Evolutionary conservation across 2,113 vertebrate species (phyloP), one percentile per base, ranked within the genome.

Genomic region (Corythoichthys intestinalis): DNA sequence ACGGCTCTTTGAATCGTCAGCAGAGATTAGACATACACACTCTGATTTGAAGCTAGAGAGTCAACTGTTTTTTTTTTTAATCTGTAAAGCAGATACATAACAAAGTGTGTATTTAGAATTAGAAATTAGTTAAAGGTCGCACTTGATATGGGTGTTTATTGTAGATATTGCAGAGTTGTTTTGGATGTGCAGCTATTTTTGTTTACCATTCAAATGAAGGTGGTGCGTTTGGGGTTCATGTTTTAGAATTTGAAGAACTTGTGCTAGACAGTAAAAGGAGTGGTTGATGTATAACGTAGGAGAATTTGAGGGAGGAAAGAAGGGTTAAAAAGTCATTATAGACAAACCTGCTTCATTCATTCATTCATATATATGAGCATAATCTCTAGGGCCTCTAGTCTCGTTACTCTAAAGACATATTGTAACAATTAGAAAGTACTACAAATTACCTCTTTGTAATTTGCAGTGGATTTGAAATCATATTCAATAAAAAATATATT

Each of bases 1-100:
- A 98, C 97, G 0, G 94, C 94, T 57, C 93, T 98, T 57, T 98
- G 91, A 93, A 76, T 35, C 17, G 67, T 70, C 67, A 58, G 65
- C 54, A 34, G 61, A 65, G 65, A 70, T 63, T 66, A 17, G 53
- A 67, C 13, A 77, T 38, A 6, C 47, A 52, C 52, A 67, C 41
- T 72, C 65, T 70, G 41, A 17, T 62, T 20, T 58, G 39, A 81
- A 75, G 67, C 67, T 83, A 78, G 60, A 39, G 39, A 66, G 39
- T 66, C 10, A 38, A 66, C 48, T 52, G 61, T 72, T 61, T 5
- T 58, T 37, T 37, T 58, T 58, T 37, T 57, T 2, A 14, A 58
- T 58, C 12, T 3, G 12, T 37, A 39, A 61, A 63, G 46, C 28
- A 62, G 41, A 44, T 67, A 56, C 17, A 53, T 39, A 63, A 61